A percentile compares a stretch with the other conserved stretches of the same genome.
Evolutionary conservation across 2,797 vertebrate genomes (phyloP).

Genomic region (Agapornis canus): DNA sequence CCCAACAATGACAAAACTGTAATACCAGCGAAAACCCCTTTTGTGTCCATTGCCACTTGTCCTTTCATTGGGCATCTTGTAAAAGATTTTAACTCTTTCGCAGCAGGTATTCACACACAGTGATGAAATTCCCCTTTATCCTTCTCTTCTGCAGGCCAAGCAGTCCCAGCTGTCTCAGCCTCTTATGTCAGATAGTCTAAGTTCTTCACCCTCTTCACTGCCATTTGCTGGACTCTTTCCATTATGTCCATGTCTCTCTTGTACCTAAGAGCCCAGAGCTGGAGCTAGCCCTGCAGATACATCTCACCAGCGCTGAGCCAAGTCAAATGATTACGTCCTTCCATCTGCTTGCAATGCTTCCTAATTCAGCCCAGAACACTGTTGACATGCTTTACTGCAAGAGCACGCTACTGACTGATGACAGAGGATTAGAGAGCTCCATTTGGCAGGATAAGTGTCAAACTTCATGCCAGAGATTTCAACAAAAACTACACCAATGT

Average conservation of each 20-base stretch:
- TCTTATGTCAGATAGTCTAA: neutral
- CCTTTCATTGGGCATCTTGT: neutral
- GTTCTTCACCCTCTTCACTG: neutral
- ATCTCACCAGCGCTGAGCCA: neutral
- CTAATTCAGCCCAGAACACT: neutral
- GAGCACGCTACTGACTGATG: neutral
- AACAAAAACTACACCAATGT: neutral
- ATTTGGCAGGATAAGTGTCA: neutral
- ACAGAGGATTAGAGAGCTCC: neutral
- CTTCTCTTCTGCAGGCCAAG: neutral
- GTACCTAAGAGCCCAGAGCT: neutral
- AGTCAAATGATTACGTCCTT: neutral
- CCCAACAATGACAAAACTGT: rapidly evolving
- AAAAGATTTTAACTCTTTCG: neutral
- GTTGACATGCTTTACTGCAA: neutral
- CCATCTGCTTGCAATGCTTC: neutral
- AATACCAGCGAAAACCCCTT: neutral
- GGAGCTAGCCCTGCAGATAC: neutral
- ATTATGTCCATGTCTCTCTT: neutral
- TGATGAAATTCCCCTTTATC: neutral
- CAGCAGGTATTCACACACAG: neutral
- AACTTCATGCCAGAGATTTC: neutral
- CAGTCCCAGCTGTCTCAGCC: neutral
- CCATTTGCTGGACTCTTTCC: neutral
- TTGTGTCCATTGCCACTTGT: neutral